These are phyloP conservation scores for Tupaia chinensis DNA, from an alignment of 2,113 vertebrate genomes.

Conservation along the genomic window DNA sequence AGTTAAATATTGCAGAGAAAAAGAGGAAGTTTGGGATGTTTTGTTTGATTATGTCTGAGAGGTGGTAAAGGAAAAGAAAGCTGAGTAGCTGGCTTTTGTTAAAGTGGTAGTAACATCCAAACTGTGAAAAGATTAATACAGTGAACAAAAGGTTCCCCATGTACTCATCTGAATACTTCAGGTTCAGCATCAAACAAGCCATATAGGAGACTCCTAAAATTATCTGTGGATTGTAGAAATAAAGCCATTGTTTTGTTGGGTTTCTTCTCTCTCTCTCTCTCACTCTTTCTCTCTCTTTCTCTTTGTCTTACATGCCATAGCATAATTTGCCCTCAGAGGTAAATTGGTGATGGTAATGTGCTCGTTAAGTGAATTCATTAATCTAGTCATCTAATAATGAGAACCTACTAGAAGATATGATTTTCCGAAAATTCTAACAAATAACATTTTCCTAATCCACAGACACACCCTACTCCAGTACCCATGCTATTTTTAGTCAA, in stretches of 20 bases:
- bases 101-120: background rate
- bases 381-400: background rate
- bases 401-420: background rate
- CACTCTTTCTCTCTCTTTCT: too few species aligned
- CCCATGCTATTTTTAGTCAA: background rate
- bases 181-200: background rate
- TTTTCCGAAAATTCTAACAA: slow-evolving; percentile 18
- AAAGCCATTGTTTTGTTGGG: background rate
- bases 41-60: slow-evolving; percentile 58
- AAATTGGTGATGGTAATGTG: background rate
- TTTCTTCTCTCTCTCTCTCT: background rate
- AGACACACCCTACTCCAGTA: accelerated
- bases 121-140: background rate
- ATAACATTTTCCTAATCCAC: background rate
- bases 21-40: slow-evolving; percentile 22
- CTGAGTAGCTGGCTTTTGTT: slow-evolving; percentile 10
- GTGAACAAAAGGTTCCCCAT: background rate
- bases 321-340: background rate
- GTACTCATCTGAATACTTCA: background rate
- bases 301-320: background rate
- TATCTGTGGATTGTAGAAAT: background rate
- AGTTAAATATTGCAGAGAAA: slow-evolving; percentile 54
- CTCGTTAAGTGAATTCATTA: background rate
- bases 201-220: background rate
- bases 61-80: slow-evolving; percentile 32